phyloP scores from a whole-genome alignment of 2,888 invertebrate genomes.

The Galerucella calmariensis region DNA sequence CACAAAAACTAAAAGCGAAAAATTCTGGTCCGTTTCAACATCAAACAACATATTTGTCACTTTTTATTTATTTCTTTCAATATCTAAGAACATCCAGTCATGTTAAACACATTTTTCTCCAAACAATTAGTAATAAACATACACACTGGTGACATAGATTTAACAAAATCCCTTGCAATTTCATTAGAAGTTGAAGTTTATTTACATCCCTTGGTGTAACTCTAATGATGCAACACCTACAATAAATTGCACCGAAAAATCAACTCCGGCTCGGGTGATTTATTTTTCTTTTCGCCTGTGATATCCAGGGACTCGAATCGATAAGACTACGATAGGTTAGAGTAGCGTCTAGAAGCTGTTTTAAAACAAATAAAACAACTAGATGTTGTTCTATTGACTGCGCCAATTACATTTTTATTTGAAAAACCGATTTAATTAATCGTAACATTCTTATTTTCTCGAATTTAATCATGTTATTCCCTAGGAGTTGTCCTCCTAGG shows the following conservation, averaged over 20 bases:
- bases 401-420: not conserved
- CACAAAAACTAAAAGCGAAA: no score
- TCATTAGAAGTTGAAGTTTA: constrained; percentile 16
- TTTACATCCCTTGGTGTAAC: constrained; percentile 19
- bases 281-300: constrained; percentile 27
- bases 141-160: not conserved
- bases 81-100: no score
- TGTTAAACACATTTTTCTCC: not conserved
- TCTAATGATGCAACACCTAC: constrained; percentile 26
- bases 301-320: constrained; percentile 36
- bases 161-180: constrained; percentile 20
- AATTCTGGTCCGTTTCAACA: no score
- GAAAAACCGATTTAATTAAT: no score
- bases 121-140: constrained; percentile 5
- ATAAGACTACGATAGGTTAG: constrained; percentile 32
- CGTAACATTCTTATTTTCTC: no score
- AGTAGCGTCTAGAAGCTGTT: not conserved
- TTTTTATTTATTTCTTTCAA: no score
- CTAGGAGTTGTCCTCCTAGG: no score
- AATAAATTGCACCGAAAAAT: constrained; percentile 28
- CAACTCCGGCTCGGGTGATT: constrained; percentile 10
- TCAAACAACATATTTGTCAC: no score
- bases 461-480: no score
- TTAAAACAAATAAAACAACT: no score
- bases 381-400: not conserved